These are phyloP conservation scores for Danio aesculapii DNA, from an alignment of 2,797 vertebrate species.

Conservation along the genomic window DNA sequence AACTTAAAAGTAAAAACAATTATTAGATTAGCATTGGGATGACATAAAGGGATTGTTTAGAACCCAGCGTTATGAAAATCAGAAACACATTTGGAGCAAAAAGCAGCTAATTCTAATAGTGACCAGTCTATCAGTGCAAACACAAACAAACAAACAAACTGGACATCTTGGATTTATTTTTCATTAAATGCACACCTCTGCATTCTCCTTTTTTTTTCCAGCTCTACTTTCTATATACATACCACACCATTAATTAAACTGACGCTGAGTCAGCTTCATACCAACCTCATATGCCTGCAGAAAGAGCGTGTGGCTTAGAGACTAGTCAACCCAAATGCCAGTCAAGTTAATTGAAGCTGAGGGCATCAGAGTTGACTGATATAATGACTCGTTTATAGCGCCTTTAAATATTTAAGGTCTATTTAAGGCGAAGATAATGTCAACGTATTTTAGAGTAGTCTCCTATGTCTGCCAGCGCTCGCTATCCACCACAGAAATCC, in stretches of 20 bases:
- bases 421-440: conserved; percentile 14
- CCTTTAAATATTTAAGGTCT: conserved; percentile 44
- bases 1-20: no score
- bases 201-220: conserved; percentile 1
- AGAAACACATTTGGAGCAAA: no score
- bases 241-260: conserved; percentile 28
- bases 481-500: conserved; percentile 53
- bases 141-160: conserved; percentile 22
- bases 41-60: no score
- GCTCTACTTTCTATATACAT: conserved; percentile 31
- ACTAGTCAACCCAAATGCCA: conserved; percentile 21
- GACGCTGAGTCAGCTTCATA: conserved; percentile 21
- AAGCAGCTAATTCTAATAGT: no score
- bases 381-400: conserved; percentile 30
- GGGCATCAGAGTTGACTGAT: neutral
- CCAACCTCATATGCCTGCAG: neutral
- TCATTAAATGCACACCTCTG: conserved; percentile 31
- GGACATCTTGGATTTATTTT: conserved; percentile 47
- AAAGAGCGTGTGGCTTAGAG: conserved; percentile 4
- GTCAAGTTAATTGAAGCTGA: conserved; percentile 42
- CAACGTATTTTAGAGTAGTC: conserved; percentile 42
- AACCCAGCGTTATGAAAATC: no score
- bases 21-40: no score
- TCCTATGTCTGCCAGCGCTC: conserved; percentile 40
- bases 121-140: no score